Evolutionary conservation across 2,113 vertebrate species (phyloP), one percentile per base, ranked within the genome.

Genomic region (Sciurus niger): DNA sequence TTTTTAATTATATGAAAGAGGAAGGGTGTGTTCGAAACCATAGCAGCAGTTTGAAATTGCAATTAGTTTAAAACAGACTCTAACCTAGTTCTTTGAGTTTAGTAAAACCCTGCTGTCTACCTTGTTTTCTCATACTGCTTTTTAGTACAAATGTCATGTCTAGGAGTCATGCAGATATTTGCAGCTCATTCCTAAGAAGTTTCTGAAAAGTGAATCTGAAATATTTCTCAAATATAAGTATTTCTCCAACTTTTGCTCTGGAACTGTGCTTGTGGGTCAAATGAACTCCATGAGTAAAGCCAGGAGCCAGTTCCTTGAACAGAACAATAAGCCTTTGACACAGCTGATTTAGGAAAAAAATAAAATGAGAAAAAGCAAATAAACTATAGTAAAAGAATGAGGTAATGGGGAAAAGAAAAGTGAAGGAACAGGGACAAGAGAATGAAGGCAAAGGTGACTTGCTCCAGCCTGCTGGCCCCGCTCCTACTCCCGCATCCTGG

Each of bases 1-100:
- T 78, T 63, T 43, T 70, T 30, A 89, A 46, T 87, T 63, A 60
- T 7, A 17, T 13, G 25, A 84, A 95, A 85, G n/a, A 91, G 73
- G 46, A 95, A 93, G n/a, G 30, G 18, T 79, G 40, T 46, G 14
- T 73, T 37, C 12, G 3, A 87, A 88, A 58, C 37, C 70, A 25
- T 30, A 72, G 67, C 3, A 34, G 25, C 65, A 70, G 6, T 55
- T 37, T 79, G 30, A 90, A 65, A 37, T 28, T 70, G 65, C 28
- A 58, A 11, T 48, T 86, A 43, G 46, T 55, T 88, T 72, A n/a
- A 70, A 58, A 78, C 5, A 68, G 30, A 48, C 58, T 43, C 37
- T 37, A 32, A 58, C 16, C 30, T 34, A 63, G 9, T 34, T 60
- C 72, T 70, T n/a, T 12, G 60, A 51, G 37, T 76, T 85, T 46